These are phyloP conservation scores for Papilio helenus DNA, from an alignment of 1,140 invertebrate species.

Conservation along the genomic window DNA sequence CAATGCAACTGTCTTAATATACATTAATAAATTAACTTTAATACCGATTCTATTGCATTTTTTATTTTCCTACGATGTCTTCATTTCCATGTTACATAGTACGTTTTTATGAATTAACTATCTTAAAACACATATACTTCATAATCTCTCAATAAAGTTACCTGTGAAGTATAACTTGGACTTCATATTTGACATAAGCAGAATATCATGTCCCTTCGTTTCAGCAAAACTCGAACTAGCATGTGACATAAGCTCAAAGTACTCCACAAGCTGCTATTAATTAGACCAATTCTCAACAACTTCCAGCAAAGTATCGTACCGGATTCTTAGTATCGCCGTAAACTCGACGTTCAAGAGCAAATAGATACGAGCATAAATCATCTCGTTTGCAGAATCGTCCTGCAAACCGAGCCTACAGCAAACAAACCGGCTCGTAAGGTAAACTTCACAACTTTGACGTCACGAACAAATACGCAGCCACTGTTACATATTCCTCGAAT, in stretches of 20 bases:
- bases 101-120: too few species aligned
- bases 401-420: constrained; percentile 31
- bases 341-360: constrained; percentile 1
- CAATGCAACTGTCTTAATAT: neutral
- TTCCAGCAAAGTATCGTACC: constrained; percentile 5
- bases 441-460: constrained; percentile 50
- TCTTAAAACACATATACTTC: too few species aligned
- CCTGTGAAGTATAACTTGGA: neutral
- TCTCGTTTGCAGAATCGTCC: constrained; percentile 36
- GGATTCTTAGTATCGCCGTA: neutral
- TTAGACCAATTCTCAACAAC: neutral
- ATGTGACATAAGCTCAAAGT: neutral
- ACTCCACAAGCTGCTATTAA: neutral
- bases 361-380: constrained; percentile 43
- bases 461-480: constrained; percentile 37
- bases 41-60: neutral
- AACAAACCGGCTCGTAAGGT: constrained; percentile 29
- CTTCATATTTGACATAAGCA: too few species aligned
- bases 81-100: neutral
- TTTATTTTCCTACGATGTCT: neutral
- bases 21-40: constrained; percentile 9
- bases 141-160: neutral
- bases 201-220: neutral
- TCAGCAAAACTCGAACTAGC: neutral
- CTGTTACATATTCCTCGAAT: constrained; percentile 47